A percentile compares a stretch with the other conserved stretches of the same genome.
Conservation (phyloP, 92 coral and sea anemone genomes). For the Hydrozoanthus gracilis region DNA sequence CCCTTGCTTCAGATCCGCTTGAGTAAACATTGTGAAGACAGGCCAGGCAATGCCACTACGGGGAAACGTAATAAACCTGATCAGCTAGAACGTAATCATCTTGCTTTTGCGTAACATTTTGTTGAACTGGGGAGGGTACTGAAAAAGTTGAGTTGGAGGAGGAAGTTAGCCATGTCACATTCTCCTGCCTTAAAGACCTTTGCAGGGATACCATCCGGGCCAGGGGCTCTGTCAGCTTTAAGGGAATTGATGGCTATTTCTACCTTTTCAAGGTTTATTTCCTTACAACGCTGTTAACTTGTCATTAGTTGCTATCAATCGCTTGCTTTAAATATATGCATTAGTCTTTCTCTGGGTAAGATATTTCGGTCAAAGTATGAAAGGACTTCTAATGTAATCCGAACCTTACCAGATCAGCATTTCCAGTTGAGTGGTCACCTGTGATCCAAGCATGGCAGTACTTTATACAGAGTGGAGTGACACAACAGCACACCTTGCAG, state of each 20-base stretch:
- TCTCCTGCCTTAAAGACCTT: no score
- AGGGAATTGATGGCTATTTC: no score
- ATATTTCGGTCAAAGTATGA: not conserved
- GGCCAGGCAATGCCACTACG: conserved; percentile 54
- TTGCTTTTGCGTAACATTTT: no score
- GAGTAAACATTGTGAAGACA: conserved; percentile 69
- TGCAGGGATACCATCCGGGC: no score
- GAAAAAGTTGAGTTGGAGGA: no score
- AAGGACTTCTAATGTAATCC: not conserved
- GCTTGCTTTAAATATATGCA: not conserved
- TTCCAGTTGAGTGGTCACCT: conserved; percentile 39
- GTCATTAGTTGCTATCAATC: not conserved
- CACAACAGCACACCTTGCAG: conserved; percentile 63
- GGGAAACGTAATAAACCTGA: not conserved
- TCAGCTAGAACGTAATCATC: not conserved
- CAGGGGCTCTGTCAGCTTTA: no score
- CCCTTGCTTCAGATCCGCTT: conserved; percentile 39
- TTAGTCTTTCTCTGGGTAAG: not conserved
- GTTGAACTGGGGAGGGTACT: no score
- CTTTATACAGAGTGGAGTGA: conserved; percentile 74
- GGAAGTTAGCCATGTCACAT: no score
- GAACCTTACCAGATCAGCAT: conserved; percentile 49
- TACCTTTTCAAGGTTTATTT: no score
- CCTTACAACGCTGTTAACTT: no score
- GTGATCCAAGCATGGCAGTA: conserved; percentile 52